phyloP scores from a whole-genome alignment of 2,888 invertebrate genomes.

The Periphyllus acericola region DNA sequence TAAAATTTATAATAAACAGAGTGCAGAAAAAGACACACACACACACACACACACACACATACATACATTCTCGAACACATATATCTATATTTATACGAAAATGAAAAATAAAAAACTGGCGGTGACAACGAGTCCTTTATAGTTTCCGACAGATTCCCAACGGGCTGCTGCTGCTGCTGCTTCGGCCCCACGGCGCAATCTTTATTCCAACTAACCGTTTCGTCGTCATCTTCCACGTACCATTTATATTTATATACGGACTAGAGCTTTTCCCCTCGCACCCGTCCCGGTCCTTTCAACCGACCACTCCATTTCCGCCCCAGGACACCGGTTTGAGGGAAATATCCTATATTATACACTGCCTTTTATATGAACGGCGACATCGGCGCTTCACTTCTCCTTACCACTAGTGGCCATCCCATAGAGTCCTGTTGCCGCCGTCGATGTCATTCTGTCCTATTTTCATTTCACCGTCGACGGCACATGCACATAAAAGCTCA shows the following conservation, averaged over 20 bases:
- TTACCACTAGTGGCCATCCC: background rate
- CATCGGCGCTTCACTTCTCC: too few relatives aligned
- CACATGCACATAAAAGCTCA: background rate
- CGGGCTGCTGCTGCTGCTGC: background rate
- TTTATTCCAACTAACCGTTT: conserved; percentile 23
- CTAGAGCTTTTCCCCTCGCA: background rate
- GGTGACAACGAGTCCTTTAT: conserved; percentile 29
- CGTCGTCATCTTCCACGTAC: background rate
- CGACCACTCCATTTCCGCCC: background rate
- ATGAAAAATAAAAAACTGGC: background rate
- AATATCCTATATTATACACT: background rate
- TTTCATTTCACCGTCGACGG: conserved; percentile 7
- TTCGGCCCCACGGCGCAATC: background rate
- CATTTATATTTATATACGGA: conserved; percentile 24
- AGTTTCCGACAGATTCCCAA: conserved; percentile 44
- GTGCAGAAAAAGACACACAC: background rate
- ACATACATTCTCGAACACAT: too few relatives aligned
- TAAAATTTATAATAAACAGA: background rate
- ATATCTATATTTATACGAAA: background rate
- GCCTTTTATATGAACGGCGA: background rate
- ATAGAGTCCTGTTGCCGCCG: background rate
- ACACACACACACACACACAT: background rate
- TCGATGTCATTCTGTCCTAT: background rate
- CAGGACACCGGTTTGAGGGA: background rate
- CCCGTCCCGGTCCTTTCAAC: background rate